These are phyloP conservation scores for rat (Rattus norvegicus) DNA, from an alignment of 2,113 vertebrate species.

Conservation along the genomic window GRCr8 NC_086019.1:147358501-147359000, in stretches of 20 bases:
- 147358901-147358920: neutral
- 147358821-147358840: neutral
- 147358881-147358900: neutral
- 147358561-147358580: neutral
- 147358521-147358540: too few relatives aligned
- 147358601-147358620: neutral
- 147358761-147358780: neutral
- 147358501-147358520: neutral
- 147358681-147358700: neutral
- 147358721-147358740: fast-evolving
- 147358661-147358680: neutral
- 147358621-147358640: neutral
- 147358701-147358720: too few relatives aligned
- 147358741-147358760: neutral
- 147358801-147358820: neutral
- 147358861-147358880: neutral
- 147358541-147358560: neutral
- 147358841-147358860: neutral
- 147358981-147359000: neutral
- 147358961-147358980: neutral
- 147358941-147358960: neutral
- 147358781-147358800: neutral
- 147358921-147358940: neutral
- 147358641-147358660: neutral
- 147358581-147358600: neutral